Conservation (phyloP, 2,797 vertebrate species). For the Pachyuromys duprasi region DNA sequence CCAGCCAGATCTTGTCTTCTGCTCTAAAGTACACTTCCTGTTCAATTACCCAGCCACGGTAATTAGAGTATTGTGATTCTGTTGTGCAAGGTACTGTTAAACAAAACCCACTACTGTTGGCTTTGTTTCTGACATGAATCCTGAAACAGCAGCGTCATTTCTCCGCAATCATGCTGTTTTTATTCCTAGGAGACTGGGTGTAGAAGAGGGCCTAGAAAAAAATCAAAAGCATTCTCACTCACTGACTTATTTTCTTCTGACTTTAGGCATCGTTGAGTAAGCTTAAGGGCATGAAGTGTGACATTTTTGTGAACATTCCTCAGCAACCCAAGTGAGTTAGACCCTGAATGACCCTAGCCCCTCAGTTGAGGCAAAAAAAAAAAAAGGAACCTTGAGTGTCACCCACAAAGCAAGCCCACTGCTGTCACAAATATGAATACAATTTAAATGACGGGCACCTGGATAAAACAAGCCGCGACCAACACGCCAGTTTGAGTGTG, state of each 20-base stretch:
- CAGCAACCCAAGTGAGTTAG: neutral
- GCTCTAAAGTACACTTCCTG: slow-evolving; percentile 22
- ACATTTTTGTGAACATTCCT: neutral
- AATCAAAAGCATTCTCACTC: slow-evolving; percentile 18
- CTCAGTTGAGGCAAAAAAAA: neutral
- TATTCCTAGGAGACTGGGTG: neutral
- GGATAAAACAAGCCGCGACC: neutral
- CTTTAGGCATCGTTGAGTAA: slow-evolving; percentile 8
- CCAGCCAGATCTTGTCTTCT: slow-evolving; percentile 4
- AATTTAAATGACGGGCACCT: neutral
- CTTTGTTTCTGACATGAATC: slow-evolving; percentile 5
- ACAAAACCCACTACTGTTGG: neutral
- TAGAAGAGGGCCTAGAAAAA: neutral
- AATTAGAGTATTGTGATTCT: neutral
- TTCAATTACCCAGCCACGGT: neutral
- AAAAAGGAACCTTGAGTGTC: neutral
- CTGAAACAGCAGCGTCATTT: neutral
- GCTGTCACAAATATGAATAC: neutral
- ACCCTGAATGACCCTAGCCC: neutral
- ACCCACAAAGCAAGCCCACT: neutral
- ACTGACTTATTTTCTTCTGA: slow-evolving; percentile 20
- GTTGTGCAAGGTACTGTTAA: slow-evolving; percentile 15
- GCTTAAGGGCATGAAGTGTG: neutral
- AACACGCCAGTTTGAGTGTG: neutral
- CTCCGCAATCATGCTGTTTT: neutral